Percentiles rank a stretch among this genome's conserved stretches.
phyloP scores from a whole-genome alignment of 2,888 invertebrate genomes.

The Lycophotia porphyrea region DNA sequence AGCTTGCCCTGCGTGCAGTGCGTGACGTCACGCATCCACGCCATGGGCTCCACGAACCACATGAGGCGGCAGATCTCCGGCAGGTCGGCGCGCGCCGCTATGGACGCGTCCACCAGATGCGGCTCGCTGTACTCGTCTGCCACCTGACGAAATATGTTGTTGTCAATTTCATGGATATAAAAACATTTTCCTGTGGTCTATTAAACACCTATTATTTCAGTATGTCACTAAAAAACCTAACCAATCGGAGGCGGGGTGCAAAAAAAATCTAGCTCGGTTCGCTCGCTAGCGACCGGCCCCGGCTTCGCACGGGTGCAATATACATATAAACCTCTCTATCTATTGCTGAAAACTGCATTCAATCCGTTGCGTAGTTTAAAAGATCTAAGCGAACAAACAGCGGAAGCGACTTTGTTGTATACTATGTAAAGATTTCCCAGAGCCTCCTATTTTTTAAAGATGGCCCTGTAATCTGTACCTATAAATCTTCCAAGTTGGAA shows the following conservation, averaged over 20 bases:
- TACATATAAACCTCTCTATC: too few species aligned
- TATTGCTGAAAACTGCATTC: too few species aligned
- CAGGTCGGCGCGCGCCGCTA: constrained; percentile 76
- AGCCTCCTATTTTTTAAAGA: neutral
- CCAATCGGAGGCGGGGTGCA: neutral
- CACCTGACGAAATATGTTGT: constrained; percentile 60
- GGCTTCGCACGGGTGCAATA: too few species aligned
- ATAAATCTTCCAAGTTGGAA: neutral
- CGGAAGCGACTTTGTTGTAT: too few species aligned
- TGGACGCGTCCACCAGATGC: constrained; percentile 80
- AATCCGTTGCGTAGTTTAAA: too few species aligned
- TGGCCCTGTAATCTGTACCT: too few species aligned
- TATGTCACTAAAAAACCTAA: neutral
- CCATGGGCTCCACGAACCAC: constrained; percentile 96
- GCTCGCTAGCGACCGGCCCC: too few species aligned
- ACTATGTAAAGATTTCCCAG: too few species aligned
- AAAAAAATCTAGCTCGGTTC: neutral
- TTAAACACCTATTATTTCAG: too few species aligned
- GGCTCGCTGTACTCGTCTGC: constrained; percentile 82
- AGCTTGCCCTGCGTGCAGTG: constrained; percentile 95
- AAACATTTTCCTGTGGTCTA: too few species aligned
- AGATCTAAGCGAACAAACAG: too few species aligned
- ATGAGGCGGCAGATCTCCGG: constrained; percentile 92
- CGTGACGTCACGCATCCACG: constrained; percentile 95
- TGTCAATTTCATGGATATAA: too few species aligned